Base-by-base conservation (phyloP, 64 coral and sea anemone species). In the Cladopsammia gracilis region DNA sequence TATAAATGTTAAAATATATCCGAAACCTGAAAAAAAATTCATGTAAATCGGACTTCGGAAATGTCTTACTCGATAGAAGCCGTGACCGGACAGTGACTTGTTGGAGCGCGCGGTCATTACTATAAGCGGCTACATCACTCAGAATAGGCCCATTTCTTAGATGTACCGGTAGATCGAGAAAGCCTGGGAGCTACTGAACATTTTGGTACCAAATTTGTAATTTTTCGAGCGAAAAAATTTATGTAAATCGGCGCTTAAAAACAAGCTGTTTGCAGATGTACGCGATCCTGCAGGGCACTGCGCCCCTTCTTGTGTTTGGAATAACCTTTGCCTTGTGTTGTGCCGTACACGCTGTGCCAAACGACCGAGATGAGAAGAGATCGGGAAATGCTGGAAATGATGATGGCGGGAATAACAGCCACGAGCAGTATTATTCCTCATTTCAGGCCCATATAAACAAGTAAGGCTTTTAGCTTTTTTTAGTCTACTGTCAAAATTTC, bases 151-250 rank as follows among this genome's bases (percentile, higher is more conserved):
- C 12, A 10, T 46, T 72, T 45, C 3, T 11, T 12, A 54, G 6
- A 54, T 54, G 70, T 72, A 46, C 1, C 25, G 70, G 25, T 72
- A 12, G 25, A 68, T 72, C 10, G 25, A 15, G 70, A 72, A 72
- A 72, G 34, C 10, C 70, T 72, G 70, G 70, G 25, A 72, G 42
- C 70, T 77, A 77, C 15, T 77, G 18, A 77, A 22, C 12, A 77
- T 77, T 77, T 77, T 52, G 34, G 70, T 25, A 42, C 26, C 70
- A 72, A 45, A 72, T 72, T 72, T 25, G 70, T 72, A 44, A 44
- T 44, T 14, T 72, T 72, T 43, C 42, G 26, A 72, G 70, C 26
- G 70, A 72, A 72, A 72, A 72, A 72, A 0, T n/a, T 3, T 16
- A 45, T 44, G 34, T 72, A 72, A 45, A 72, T 72, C 26, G 26